phyloP scores from a whole-genome alignment of 2,113 vertebrate species.

The Chaetura pelagica region DNA sequence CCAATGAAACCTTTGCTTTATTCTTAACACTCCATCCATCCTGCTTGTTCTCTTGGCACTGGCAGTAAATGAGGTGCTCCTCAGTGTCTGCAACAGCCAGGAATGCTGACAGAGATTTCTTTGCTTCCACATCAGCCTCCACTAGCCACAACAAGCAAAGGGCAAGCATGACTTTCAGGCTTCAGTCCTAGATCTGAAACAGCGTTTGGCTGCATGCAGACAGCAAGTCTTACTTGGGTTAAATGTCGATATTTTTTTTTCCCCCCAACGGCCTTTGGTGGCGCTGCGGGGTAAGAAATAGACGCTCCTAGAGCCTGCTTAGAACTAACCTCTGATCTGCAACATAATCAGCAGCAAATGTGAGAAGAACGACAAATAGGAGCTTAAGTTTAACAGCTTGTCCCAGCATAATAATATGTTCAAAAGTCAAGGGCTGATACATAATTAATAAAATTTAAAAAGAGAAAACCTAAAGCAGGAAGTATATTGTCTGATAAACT shows the following conservation, averaged over 20 bases:
- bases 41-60: not conserved
- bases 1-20: not conserved
- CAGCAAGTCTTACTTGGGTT: not conserved
- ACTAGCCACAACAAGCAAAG: not conserved
- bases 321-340: not conserved
- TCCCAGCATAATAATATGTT: constrained; percentile 8
- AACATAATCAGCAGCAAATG: constrained; percentile 2
- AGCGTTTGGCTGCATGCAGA: not conserved
- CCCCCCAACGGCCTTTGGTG: constrained; percentile 25
- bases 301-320: not conserved
- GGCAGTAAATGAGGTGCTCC: not conserved
- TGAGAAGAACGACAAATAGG: constrained; percentile 34
- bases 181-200: not conserved
- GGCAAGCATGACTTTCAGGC: not conserved
- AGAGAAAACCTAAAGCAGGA: not conserved
- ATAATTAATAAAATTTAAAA: not conserved
- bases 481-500: not conserved
- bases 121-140: not conserved
- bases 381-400: constrained; percentile 11
- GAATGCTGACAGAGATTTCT: not conserved
- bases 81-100: not conserved
- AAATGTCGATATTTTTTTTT: not conserved
- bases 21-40: not conserved
- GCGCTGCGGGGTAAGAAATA: constrained; percentile 70
- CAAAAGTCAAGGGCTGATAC: not conserved